phyloP scores from a whole-genome alignment of 2,113 vertebrate genomes.

The Vulpes lagopus region DNA sequence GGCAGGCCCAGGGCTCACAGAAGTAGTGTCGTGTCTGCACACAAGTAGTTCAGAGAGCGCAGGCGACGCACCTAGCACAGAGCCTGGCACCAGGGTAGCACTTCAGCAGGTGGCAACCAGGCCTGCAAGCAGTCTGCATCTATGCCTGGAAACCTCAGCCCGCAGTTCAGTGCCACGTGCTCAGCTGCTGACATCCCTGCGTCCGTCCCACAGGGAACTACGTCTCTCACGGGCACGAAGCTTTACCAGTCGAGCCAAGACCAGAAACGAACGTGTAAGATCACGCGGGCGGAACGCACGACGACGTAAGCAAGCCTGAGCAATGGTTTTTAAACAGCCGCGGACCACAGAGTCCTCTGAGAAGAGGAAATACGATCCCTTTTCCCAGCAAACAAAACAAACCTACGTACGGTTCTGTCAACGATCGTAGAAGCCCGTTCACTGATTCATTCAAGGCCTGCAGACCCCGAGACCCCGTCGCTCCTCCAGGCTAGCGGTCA shows the following conservation, averaged over 20 bases:
- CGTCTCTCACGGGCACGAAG: constrained; percentile 48
- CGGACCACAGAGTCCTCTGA: not conserved
- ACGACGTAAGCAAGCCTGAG: not conserved
- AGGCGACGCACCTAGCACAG: not conserved
- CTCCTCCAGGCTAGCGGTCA: not conserved
- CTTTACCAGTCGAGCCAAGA: constrained; percentile 14
- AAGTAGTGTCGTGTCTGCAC: not conserved
- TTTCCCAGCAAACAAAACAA: not conserved
- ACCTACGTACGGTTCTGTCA: not conserved
- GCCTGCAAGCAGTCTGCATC: not conserved
- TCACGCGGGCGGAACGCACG: not conserved
- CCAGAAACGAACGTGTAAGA: not conserved
- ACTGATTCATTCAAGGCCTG: not conserved
- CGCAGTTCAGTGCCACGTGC: constrained; percentile 68
- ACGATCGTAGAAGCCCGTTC: not conserved
- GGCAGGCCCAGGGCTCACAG: not conserved
- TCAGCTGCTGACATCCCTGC: constrained; percentile 70
- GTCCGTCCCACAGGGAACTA: constrained; percentile 34
- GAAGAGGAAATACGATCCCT: not conserved
- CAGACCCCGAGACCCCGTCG: not conserved
- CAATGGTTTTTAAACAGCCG: not conserved
- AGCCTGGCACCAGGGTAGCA: not conserved
- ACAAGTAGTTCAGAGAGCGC: not conserved
- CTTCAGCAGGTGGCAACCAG: constrained; percentile 5
- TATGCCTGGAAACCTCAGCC: constrained; percentile 5